Conservation (phyloP, 2,113 vertebrate genomes). For the Cariama cristata region DNA sequence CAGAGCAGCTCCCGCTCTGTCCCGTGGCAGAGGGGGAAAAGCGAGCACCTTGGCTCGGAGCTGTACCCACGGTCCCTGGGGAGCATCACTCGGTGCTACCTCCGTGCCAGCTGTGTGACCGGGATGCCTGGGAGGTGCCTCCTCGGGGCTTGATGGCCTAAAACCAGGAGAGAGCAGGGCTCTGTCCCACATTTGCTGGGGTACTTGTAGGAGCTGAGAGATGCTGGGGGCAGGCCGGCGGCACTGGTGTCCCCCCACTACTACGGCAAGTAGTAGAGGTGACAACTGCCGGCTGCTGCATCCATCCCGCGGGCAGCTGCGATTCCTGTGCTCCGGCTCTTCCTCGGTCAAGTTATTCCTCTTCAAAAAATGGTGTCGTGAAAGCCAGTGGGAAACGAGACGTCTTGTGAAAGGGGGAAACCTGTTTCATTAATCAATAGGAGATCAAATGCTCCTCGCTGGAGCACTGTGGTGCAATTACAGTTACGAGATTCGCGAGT, state of each 20-base stretch:
- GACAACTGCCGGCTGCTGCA: rapidly evolving
- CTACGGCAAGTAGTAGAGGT: rapidly evolving
- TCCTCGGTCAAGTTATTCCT: background rate
- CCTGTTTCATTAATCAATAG: background rate
- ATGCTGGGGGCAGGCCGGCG: background rate
- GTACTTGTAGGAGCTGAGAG: background rate
- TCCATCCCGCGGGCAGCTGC: background rate
- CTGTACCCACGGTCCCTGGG: rapidly evolving
- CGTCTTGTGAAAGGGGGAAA: background rate
- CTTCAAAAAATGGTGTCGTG: background rate
- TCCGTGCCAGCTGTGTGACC: rapidly evolving
- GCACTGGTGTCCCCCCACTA: rapidly evolving
- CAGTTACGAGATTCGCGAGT: background rate
- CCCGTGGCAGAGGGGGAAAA: background rate
- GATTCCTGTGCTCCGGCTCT: rapidly evolving
- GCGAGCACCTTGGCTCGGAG: rapidly evolving
- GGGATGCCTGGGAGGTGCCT: rapidly evolving
- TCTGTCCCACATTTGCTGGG: rapidly evolving
- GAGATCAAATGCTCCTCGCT: background rate
- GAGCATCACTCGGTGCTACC: rapidly evolving
- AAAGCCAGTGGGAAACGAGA: background rate
- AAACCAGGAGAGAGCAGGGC: background rate
- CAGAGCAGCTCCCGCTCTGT: background rate
- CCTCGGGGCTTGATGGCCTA: rapidly evolving
- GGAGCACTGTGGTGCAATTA: background rate